Evolutionary conservation across 2,888 invertebrate species (phyloP).

Genomic region (Phoronis australis): DNA sequence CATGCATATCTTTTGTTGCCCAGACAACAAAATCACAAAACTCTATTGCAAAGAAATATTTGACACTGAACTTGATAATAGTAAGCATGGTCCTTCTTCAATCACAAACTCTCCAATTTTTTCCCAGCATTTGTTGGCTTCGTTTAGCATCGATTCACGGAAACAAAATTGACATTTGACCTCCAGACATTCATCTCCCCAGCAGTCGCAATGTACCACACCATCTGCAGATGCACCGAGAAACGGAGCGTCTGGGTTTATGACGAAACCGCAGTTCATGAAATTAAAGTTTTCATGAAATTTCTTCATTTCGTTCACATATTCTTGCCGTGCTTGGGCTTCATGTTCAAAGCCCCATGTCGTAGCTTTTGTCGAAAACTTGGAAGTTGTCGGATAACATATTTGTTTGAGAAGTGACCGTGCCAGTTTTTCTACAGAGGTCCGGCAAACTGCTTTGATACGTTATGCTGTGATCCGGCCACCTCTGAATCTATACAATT

Average conservation of each 20-base stretch:
- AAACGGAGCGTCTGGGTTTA: constrained; percentile 7
- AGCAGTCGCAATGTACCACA: constrained; percentile 14
- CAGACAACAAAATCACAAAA: constrained; percentile 14
- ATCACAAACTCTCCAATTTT: not conserved
- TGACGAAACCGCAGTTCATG: constrained; percentile 10
- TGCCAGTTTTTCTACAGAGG: constrained; percentile 2
- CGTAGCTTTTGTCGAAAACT: constrained; percentile 10
- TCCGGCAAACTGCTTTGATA: constrained; percentile 7
- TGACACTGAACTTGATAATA: constrained; percentile 15
- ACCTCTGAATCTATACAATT: constrained; percentile 11
- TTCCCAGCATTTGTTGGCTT: constrained; percentile 1
- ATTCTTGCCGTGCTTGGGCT: constrained; percentile 1
- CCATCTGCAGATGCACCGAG: constrained; percentile 19
- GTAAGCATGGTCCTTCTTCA: constrained; percentile 9
- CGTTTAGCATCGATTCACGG: not conserved
- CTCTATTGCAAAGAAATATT: constrained; percentile 7
- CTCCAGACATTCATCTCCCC: constrained; percentile 8
- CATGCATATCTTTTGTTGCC: constrained; percentile 8
- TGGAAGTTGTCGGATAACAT: constrained; percentile 12
- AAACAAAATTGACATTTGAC: constrained; percentile 12
- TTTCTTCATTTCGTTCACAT: constrained; percentile 2
- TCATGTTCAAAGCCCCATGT: constrained; percentile 15
- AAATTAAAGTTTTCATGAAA: constrained; percentile 7
- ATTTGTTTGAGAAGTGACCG: constrained; percentile 9
- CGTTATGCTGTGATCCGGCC: constrained; percentile 12